Evolutionary conservation across 2,888 invertebrate species (phyloP), one percentile per base, ranked within the genome.

Genomic region (Strigamia transsilvanica): DNA sequence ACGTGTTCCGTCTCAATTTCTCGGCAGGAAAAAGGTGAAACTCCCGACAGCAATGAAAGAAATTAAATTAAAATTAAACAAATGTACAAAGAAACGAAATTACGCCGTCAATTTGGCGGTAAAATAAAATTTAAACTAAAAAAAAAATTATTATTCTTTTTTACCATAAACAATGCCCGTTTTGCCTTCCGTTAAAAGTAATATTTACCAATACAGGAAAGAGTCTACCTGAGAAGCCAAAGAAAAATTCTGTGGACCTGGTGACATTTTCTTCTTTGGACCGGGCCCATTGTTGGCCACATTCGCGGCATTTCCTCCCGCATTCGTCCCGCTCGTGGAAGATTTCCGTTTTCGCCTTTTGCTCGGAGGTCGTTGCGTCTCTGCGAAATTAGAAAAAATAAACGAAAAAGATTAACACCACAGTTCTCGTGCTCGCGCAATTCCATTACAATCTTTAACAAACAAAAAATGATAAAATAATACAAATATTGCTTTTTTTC

Each of bases 301-400:
- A 56, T 85, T 85, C 83, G 86, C 83, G 84, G 86, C 83, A 84
- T 86, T 83, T 83, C 85, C 84, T 84, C 92, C 93, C 83, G 88
- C 88, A 38, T 81, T 81, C 32, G 81, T 66, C 79, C 94, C 94
- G 56, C 95, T 94, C 12, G 95, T 94, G 85, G 93, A 92, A 86
- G 96, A 96, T 91, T 98, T 98, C 88, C 98, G 92, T 92, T 98
- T 98, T 91, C 98, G 93, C 86, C 98, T 91, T 89, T 98, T 98
- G 88, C 94, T 97, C 83, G 97, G 94, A 84, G 97, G 97, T 88
- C 98, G 91, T 89, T 96, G 95, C 27, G 97, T 94, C 89, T 98
- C 98, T 94, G 90, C 23, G 13, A 89, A 88, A 85, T 82, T 42
- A 66, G 4, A 77, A 73, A 66, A 73, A 27, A 12, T 12, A 46